Conservation (phyloP, 2,797 vertebrate genomes). For the Halcyon smyrnensis region DNA sequence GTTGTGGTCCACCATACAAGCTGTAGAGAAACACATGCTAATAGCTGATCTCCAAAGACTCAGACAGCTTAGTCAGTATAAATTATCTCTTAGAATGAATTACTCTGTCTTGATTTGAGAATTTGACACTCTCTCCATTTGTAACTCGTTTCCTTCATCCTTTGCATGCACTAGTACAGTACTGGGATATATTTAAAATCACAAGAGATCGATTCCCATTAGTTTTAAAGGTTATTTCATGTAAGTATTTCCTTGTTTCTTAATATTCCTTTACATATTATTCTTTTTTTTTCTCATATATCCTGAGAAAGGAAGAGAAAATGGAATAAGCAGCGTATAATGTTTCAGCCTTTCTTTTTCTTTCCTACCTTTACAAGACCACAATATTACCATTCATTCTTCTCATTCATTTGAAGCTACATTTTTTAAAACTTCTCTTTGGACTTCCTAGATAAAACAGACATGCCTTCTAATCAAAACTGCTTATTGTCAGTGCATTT, state of each 20-base stretch:
- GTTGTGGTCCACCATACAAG: not conserved
- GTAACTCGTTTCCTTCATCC: slow-evolving; percentile 33
- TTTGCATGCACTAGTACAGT: not conserved
- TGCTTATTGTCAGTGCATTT: not conserved
- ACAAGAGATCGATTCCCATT: slow-evolving; percentile 22
- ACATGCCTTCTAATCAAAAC: not conserved
- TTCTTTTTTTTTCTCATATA: not conserved
- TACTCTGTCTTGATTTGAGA: slow-evolving; percentile 37
- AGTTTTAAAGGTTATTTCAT: not conserved
- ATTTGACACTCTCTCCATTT: slow-evolving; percentile 19
- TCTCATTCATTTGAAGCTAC: not conserved
- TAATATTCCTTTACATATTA: not conserved
- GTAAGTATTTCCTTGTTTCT: not conserved
- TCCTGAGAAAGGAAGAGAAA: slow-evolving; percentile 14
- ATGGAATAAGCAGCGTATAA: not conserved
- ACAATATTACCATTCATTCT: not conserved
- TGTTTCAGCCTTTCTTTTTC: not conserved
- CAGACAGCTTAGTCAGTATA: slow-evolving; percentile 36
- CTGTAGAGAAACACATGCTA: slow-evolving; percentile 16
- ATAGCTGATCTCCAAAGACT: slow-evolving; percentile 35
- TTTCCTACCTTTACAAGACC: not conserved
- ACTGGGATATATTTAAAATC: slow-evolving; percentile 27
- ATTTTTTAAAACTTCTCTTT: not conserved
- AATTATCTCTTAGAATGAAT: slow-evolving; percentile 57
- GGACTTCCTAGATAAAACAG: slow-evolving; percentile 10